Conservation (phyloP, 1,140 invertebrate species). For the Octopus sinensis region DNA sequence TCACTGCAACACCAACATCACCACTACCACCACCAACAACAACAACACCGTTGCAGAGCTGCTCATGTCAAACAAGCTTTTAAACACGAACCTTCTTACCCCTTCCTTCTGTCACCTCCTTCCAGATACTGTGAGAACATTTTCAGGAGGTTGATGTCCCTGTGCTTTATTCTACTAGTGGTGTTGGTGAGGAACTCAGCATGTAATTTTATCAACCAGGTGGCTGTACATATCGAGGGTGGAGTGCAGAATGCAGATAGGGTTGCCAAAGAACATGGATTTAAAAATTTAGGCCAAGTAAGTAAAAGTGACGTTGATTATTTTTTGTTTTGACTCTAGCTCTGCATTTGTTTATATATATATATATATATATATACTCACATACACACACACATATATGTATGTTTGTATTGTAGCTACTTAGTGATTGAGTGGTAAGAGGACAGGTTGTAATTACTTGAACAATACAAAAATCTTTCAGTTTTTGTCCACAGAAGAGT, state of each 20-base stretch:
- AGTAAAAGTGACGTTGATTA: not conserved
- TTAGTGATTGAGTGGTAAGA: too few species aligned
- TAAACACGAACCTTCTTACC: not conserved
- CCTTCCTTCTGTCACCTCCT: not conserved
- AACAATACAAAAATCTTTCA: too few species aligned
- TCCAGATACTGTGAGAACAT: not conserved
- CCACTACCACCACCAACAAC: not conserved
- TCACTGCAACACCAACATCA: not conserved
- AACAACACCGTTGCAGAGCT: not conserved
- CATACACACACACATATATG: too few species aligned
- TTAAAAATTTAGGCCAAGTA: not conserved
- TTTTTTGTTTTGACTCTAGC: too few species aligned
- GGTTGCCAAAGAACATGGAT: not conserved
- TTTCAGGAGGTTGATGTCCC: not conserved
- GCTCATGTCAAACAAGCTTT: not conserved
- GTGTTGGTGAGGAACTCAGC: not conserved
- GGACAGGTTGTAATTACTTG: too few species aligned
- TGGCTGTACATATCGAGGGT: slow-evolving; percentile 3
- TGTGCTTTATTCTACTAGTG: not conserved
- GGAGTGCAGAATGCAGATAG: not conserved
- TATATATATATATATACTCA: too few species aligned
- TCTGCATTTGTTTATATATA: too few species aligned
- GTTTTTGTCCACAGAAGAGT: too few species aligned
- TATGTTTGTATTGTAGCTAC: too few species aligned
- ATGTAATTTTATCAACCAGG: not conserved